Conservation (phyloP, 2,113 vertebrate genomes). For the Rousettus leschenaultii region DNA sequence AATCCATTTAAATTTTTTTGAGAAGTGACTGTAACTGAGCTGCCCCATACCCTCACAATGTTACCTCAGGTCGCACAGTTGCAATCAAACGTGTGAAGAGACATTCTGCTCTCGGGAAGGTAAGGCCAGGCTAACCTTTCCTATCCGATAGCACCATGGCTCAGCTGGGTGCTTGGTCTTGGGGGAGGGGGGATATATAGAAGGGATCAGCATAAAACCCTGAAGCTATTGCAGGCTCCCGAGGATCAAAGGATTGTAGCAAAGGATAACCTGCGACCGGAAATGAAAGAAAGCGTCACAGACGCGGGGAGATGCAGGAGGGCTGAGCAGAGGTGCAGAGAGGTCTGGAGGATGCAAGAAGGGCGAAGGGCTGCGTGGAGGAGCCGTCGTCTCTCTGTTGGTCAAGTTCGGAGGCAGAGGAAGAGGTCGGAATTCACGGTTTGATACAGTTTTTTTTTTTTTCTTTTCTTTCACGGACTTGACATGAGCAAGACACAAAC, state of each 20-base stretch:
- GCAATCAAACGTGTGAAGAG: neutral
- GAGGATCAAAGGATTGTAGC: constrained; percentile 33
- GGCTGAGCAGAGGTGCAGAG: no score
- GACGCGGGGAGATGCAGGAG: neutral
- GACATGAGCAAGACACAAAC: neutral
- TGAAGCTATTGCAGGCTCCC: neutral
- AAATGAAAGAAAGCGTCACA: neutral
- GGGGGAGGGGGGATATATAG: neutral
- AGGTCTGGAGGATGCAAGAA: neutral
- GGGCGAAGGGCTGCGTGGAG: neutral
- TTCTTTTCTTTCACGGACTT: neutral
- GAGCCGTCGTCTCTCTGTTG: neutral
- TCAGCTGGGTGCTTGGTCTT: neutral
- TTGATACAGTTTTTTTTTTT: neutral
- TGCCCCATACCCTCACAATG: neutral
- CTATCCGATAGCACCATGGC: neutral
- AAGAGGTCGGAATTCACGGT: neutral
- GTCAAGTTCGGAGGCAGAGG: neutral
- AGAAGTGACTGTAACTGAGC: neutral
- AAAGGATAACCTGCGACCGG: neutral
- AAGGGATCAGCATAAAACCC: constrained; percentile 32
- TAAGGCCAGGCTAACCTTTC: neutral
- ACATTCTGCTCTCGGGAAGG: neutral
- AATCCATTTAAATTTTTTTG: neutral
- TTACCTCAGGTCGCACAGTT: neutral